Evolutionary conservation across 2,888 invertebrate species (phyloP), one percentile per base, ranked within the genome.

Genomic region (Dicyrtoma fusca): DNA sequence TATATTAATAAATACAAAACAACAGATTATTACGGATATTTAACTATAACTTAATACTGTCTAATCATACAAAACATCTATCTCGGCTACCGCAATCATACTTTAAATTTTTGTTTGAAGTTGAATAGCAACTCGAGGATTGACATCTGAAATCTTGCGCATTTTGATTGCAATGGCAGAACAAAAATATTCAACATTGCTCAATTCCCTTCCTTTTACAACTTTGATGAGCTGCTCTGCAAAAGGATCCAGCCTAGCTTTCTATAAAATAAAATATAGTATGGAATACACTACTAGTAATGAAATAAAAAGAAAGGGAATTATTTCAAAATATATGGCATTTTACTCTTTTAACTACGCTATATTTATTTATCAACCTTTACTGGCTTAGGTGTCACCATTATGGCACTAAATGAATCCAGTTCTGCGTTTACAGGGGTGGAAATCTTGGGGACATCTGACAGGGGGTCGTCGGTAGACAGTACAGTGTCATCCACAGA

Each of bases 101-200:
- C 42, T 11, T 17, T 55, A 10, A 6, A 66, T 66, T 42, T 42
- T 23, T n/a, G 19, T 51, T 42, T 66, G 66, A n/a, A 14, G n/a
- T 19, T 55, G 11, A 2, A 44, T 1, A 1, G 53, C 34, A 14
- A 8, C 1, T 19, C n/a, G 2, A 11, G 4, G 6, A 14, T 26
- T 23, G 1, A 26, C 8, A 25, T 57, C 26, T 2, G 23, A 10
- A 61, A 61, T 61, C 13, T 55, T 66, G 13, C 34, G 14, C 13
- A 66, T 34, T 42, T 66, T 66, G 14, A 53, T 53, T 4, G 42
- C 55, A 53, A 66, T 55, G n/a, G 17, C 23, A 1, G 53, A 26
- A 2, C 25, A 23, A 55, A 53, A 66, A 19, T 6, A 11, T 21
- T 66, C 51, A 55, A n/a, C 34, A 13, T 66, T 55, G 17, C 42